phyloP scores from a whole-genome alignment of 2,888 invertebrate genomes.

The Lacanobia oleracea region DNA sequence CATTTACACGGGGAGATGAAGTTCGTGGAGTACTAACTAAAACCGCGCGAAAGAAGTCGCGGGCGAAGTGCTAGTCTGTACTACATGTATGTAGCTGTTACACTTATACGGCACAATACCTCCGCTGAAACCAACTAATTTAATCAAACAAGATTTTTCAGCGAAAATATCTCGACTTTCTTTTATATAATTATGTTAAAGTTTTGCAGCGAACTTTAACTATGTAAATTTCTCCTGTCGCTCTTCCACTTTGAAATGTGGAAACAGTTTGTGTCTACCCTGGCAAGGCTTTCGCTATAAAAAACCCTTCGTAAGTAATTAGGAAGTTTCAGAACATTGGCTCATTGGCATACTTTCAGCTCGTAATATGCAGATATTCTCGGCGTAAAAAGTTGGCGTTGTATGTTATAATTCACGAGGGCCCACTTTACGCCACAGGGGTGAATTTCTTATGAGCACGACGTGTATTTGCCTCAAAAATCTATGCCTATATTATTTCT shows the following conservation, averaged over 20 bases:
- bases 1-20: neutral
- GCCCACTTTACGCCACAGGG: constrained; percentile 80
- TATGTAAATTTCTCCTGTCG: constrained; percentile 75
- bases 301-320: constrained; percentile 84
- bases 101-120: constrained; percentile 37
- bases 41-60: constrained; percentile 18
- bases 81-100: constrained; percentile 9
- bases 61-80: constrained; percentile 25
- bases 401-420: constrained; percentile 85
- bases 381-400: constrained; percentile 83
- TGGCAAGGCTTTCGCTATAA: constrained; percentile 75
- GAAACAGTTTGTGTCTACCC: constrained; percentile 76
- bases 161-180: constrained; percentile 67
- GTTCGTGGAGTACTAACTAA: constrained; percentile 1
- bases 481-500: constrained; percentile 75
- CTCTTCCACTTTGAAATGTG: constrained; percentile 73
- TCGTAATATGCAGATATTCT: constrained; percentile 88
- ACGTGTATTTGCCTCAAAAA: constrained; percentile 83
- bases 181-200: constrained; percentile 65
- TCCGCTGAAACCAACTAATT: constrained; percentile 49
- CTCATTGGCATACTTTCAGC: constrained; percentile 87
- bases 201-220: constrained; percentile 72
- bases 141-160: constrained; percentile 62
- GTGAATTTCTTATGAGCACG: constrained; percentile 85
- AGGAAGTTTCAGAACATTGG: constrained; percentile 84